These are phyloP conservation scores for Xestoiulus laeticollis DNA, from an alignment of 2,888 invertebrate genomes.

Conservation along the genomic window DNA sequence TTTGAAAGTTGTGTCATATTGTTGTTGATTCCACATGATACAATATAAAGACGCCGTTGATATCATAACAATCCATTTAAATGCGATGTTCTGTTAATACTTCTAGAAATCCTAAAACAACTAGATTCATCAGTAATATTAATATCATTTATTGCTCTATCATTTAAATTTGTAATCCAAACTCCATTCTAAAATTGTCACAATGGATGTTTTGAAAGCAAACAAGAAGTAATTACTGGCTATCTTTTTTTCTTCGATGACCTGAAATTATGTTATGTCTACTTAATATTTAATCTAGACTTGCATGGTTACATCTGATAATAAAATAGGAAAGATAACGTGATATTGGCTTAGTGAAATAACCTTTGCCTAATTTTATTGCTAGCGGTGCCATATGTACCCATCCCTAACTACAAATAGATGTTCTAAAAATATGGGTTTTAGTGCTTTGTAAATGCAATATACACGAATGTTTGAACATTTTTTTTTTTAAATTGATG, in stretches of 20 bases:
- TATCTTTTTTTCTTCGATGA: background rate
- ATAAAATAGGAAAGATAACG: background rate
- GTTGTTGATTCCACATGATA: background rate
- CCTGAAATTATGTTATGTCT: conserved; percentile 1
- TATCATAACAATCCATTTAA: background rate
- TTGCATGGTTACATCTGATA: conserved; percentile 14
- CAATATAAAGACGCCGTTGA: background rate
- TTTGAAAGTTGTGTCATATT: background rate
- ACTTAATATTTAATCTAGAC: background rate
- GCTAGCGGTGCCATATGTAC: background rate
- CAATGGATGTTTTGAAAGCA: background rate
- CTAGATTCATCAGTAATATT: background rate
- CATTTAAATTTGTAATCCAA: background rate
- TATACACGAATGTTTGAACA: background rate
- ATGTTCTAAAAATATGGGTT: background rate
- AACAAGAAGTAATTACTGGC: background rate
- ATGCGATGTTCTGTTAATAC: background rate
- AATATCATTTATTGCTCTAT: background rate
- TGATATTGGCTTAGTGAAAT: background rate
- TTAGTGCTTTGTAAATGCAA: background rate
- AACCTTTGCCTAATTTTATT: conserved; percentile 21
- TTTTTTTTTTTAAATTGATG: background rate
- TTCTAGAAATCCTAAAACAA: background rate
- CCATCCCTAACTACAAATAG: background rate
- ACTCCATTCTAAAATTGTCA: background rate